Evolutionary conservation across 2,797 vertebrate species (phyloP), one percentile per base, ranked within the genome.

Genomic region (Ctenopoma multispine): DNA sequence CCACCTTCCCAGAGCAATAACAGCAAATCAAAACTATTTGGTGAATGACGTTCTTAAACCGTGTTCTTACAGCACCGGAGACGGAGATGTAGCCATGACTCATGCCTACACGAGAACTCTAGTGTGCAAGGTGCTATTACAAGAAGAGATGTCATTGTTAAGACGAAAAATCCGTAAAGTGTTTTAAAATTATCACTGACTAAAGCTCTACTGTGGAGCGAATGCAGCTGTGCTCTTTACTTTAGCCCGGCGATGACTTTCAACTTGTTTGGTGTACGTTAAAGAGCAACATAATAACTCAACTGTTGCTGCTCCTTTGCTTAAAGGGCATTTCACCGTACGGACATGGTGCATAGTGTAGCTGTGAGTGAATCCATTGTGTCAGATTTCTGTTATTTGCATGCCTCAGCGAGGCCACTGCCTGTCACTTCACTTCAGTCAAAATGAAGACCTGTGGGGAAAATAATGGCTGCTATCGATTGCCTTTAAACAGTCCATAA

Each of bases 401-500:
- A 75, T 70, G 70, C 58, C 44, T 79, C 65, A 18, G 63, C 76
- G 81, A 90, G 87, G 83, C 85, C 79, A 85, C 77, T 73, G 77
- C 76, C 86, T 91, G 90, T 90, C 89, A 85, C 85, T 88, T 91
- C 55, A 78, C 75, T 90, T 89, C 83, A 85, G 84, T 88, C 87
- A 88, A 81, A 82, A 75, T 75, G 79, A 82, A 75, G 81, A 71
- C 67, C 60, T 82, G 87, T 15, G 34, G 80, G 89, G 91, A 92
- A 81, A 87, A 90, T 85, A 82, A 92, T 84, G 79, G 81, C 73
- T 49, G 34, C 89, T 92, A 87, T 90, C 87, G 93, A 92, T 93
- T 89, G 75, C 77, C 83, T 91, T 81, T 90, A 93, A 90, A 93
- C 89, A 84, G 90, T 83, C 81, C 84, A 86, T 88, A 88, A 92